Base-by-base conservation (phyloP, 2,888 invertebrate genomes). In the Rapana venosa region DNA sequence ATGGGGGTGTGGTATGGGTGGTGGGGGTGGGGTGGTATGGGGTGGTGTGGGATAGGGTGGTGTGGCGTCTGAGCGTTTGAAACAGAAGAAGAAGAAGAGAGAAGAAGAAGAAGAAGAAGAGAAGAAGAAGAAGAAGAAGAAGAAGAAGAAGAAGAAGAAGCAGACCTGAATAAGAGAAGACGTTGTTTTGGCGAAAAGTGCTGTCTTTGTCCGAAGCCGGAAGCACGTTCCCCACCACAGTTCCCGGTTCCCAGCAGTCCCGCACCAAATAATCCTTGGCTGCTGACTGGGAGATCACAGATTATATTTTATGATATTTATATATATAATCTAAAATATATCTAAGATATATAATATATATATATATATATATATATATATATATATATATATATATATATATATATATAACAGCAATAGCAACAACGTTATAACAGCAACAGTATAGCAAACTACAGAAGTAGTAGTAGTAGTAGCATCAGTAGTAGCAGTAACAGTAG, bases 161-260 rank as follows among this genome's bases (percentile, higher is more conserved):
- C 6, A n/a, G 11, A 87, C 87, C 87, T 22, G 84, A 66, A 35
- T 81, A 89, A 56, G 87, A 58, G 35, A 91, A 36, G n/a, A 90
- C 90, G 87, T 91, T 91, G 89, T 91, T 91, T 66, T 89, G 87
- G 15, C 88, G 30, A n/a, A 77, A 70, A 8, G 77, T n/a, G 32
- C 88, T 86, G 85, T 91, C 91, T 5, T 32, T 15, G 81, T 91
- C 91, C 32, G 83, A 86, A 0, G 87, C 66, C 4, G 83, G 85
- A 5, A 32, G 8, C 32, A 91, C 36, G n/a, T 79, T 89, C 32
- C 91, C 91, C 79, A 91, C 61, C 66, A 66, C 88, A 26, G 89
- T 74, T 5, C 90, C 91, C 56, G 88, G 74, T 1, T 77, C 35
- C n/a, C 86, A 74, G 70, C 91, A 91, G 83, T 90, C 91, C 22